These are phyloP conservation scores for Euwallacea fornicatus DNA, from an alignment of 1,140 invertebrate species.

Conservation along the genomic window DNA sequence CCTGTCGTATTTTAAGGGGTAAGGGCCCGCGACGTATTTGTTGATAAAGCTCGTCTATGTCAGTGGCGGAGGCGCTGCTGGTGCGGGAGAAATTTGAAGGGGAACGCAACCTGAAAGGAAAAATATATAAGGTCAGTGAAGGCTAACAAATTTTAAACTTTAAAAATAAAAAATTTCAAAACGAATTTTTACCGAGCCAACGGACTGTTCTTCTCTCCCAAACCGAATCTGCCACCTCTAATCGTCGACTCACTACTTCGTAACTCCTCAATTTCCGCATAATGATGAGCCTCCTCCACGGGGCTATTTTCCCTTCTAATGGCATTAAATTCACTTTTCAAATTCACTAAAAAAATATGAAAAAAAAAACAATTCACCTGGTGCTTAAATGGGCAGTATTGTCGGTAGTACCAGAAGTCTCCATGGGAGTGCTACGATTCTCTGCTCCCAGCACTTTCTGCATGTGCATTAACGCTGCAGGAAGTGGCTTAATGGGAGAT, in stretches of 20 bases:
- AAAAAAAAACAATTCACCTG: slow-evolving; percentile 16
- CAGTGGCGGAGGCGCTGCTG: slow-evolving; percentile 56
- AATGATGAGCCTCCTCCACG: slow-evolving; percentile 22
- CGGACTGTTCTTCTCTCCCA: slow-evolving; percentile 23
- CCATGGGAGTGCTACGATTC: slow-evolving; percentile 16
- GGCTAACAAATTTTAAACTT: background rate
- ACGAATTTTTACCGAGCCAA: slow-evolving; percentile 17
- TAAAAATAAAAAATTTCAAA: slow-evolving; percentile 2
- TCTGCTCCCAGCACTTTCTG: slow-evolving; percentile 15
- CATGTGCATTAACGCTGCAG: slow-evolving; percentile 54
- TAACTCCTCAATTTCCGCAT: slow-evolving; percentile 32
- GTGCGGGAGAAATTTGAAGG: slow-evolving; percentile 39
- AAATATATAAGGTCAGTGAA: background rate
- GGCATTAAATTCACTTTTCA: background rate
- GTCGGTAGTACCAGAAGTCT: slow-evolving; percentile 17
- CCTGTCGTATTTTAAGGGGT: slow-evolving; percentile 12
- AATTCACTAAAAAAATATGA: background rate
- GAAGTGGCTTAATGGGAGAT: slow-evolving; percentile 35
- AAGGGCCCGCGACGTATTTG: slow-evolving; percentile 55
- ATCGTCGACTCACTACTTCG: slow-evolving; percentile 30
- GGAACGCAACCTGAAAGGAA: slow-evolving; percentile 17
- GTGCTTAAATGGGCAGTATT: slow-evolving; percentile 22
- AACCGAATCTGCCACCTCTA: slow-evolving; percentile 24
- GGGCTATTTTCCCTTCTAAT: slow-evolving; percentile 28
- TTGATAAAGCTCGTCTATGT: slow-evolving; percentile 62